These are phyloP conservation scores for Oopsacas minuta DNA, from an alignment of 37 sponge, comb jelly and placozoan species.

Conservation along the genomic window DNA sequence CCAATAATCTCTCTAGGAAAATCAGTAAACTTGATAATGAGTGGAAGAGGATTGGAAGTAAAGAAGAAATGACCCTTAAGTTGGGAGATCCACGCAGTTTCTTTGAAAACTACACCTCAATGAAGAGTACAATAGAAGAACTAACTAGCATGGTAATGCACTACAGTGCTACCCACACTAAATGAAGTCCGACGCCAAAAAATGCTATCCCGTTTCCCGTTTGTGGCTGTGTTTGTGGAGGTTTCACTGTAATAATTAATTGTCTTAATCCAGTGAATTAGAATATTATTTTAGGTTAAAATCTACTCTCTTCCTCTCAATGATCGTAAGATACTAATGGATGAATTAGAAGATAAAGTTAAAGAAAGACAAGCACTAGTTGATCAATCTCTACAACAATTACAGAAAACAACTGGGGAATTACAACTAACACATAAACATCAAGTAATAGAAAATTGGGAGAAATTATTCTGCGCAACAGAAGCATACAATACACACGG, in stretches of 20 bases:
- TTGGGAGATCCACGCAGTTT: neutral
- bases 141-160: neutral
- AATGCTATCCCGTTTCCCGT: too few relatives aligned
- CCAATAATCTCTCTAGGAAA: neutral
- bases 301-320: neutral
- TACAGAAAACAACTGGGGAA: neutral
- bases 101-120: neutral
- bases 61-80: neutral
- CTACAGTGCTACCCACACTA: too few relatives aligned
- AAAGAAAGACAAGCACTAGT: conserved; percentile 6
- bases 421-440: neutral
- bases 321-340: neutral
- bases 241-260: neutral
- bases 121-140: neutral
- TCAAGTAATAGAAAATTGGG: neutral
- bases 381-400: neutral
- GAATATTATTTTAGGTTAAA: neutral
- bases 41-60: neutral
- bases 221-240: too few relatives aligned
- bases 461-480: conserved; percentile 1
- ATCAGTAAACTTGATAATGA: neutral
- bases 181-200: too few relatives aligned
- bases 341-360: neutral
- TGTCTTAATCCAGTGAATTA: neutral
- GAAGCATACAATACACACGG: neutral